A percentile compares a stretch with the other conserved stretches of the same genome.
phyloP scores from a whole-genome alignment of 2,888 invertebrate genomes.

The Pammene fasciana region DNA sequence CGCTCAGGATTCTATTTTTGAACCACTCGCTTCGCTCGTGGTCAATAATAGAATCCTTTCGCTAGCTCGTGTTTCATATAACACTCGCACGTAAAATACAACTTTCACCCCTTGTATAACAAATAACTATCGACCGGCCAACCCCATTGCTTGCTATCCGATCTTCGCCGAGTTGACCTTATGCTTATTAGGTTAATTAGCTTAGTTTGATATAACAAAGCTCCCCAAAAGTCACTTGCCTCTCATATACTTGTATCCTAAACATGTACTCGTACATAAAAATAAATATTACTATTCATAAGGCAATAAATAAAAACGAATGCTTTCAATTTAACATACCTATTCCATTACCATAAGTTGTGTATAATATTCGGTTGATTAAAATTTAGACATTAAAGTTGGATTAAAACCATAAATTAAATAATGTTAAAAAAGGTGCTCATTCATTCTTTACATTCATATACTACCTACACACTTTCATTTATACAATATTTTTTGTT shows the following conservation, averaged over 20 bases:
- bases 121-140: too few species aligned
- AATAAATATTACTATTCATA: conserved; percentile 23
- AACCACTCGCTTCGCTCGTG: too few species aligned
- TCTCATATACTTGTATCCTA: conserved; percentile 20
- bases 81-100: too few species aligned
- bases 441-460: conserved; percentile 32
- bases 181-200: too few species aligned
- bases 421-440: conserved; percentile 29
- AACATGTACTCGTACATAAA: conserved; percentile 16
- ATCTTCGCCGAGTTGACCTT: too few species aligned
- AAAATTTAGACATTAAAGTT: conserved; percentile 13
- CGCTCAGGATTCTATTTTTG: too few species aligned
- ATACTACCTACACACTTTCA: conserved; percentile 24
- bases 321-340: conserved; percentile 24
- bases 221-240: conserved; percentile 33
- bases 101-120: too few species aligned
- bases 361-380: conserved; percentile 17
- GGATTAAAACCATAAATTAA: conserved; percentile 21
- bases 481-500: conserved; percentile 34
- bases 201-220: neutral
- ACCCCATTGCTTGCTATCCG: too few species aligned
- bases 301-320: conserved; percentile 30
- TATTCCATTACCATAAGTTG: conserved; percentile 19
- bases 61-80: too few species aligned
- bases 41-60: too few species aligned